Percentiles rank a stretch among this genome's conserved stretches.
Conservation (phyloP, 2,888 invertebrate species). For the Frankliniella intonsa region DNA sequence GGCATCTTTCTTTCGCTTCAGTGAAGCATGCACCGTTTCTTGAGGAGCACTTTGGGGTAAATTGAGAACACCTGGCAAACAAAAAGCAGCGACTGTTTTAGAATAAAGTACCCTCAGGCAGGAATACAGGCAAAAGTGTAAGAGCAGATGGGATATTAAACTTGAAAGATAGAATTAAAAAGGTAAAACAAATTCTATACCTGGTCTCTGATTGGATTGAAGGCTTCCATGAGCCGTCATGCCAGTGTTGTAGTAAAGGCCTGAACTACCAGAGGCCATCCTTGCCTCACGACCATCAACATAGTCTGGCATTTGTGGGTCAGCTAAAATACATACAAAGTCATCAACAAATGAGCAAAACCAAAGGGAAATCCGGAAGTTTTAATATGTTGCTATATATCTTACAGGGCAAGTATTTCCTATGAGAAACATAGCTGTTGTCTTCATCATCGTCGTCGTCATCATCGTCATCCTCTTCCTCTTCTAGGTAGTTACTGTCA, state of each 20-base stretch:
- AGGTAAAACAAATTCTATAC: neutral
- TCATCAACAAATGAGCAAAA: constrained; percentile 29
- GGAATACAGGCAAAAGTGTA: too few relatives aligned
- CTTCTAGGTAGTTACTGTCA: constrained; percentile 44
- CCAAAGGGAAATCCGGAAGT: neutral
- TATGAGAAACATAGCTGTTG: constrained; percentile 3
- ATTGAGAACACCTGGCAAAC: neutral
- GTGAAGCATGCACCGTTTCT: constrained; percentile 50
- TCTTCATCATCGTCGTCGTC: constrained; percentile 1
- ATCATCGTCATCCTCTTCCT: constrained; percentile 37
- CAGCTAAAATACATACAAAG: neutral
- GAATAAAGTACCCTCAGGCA: too few relatives aligned
- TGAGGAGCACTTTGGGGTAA: neutral
- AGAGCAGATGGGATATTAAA: neutral
- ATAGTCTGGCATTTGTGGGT: constrained; percentile 36
- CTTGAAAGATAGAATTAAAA: neutral
- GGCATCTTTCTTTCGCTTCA: constrained; percentile 48
- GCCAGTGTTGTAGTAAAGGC: constrained; percentile 35
- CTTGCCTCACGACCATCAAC: constrained; percentile 37
- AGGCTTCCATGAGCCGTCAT: neutral
- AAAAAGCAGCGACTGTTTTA: neutral
- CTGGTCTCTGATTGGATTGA: constrained; percentile 6
- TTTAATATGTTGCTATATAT: neutral
- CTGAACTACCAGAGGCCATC: constrained; percentile 36
- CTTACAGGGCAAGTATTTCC: constrained; percentile 32